Base-by-base conservation (phyloP, 2,888 invertebrate species). In the Macrosoma leucophasiata region DNA sequence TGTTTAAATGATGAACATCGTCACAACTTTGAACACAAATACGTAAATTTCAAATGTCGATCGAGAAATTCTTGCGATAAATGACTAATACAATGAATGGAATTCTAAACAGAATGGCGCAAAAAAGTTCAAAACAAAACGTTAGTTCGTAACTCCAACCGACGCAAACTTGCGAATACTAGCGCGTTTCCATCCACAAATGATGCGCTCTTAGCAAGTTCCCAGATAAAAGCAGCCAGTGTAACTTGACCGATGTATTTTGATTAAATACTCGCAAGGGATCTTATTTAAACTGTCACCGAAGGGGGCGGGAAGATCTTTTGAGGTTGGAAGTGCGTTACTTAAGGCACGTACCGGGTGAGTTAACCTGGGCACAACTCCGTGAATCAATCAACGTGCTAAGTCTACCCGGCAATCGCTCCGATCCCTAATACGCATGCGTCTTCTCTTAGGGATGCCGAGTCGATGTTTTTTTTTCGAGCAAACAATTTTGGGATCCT, bases 361-460 rank as follows among this genome's bases (percentile, higher is more conserved):
- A 58, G 58, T 62, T 73, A 74, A 74, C 77, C 79, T 78, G 76
- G 71, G 78, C 76, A 63, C 70, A 76, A 78, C 68, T 78, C 72
- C 62, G 66, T 71, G 78, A 81, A 81, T 79, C 81, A 81, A 79
- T 81, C 81, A 79, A 73, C 76, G 67, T 64, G 59, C 62, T 61
- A 61, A 67, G 65, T 69, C 64, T 67, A 68, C 71, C 69, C 67
- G 65, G 76, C 70, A 62, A 64, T 68, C 61, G 62, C 60, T 60
- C 30, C 51, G 51, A 50, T 39, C 38, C 34, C 36, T 39, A 52
- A 26, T 58, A 64, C 81, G 81, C 81, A 74, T 70, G 81, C 81
- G 78, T 59, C 44, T 36, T 30, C 20, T 34, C 43, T 35, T 74
- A 78, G 75, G 63, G 76, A 58, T 62, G 73, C 50, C 49, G 39